Percentiles rank a stretch among this genome's conserved stretches.
These are phyloP conservation scores for Neuroscelio doddi DNA, from an alignment of 2,888 invertebrate species.

Conservation along the genomic window DNA sequence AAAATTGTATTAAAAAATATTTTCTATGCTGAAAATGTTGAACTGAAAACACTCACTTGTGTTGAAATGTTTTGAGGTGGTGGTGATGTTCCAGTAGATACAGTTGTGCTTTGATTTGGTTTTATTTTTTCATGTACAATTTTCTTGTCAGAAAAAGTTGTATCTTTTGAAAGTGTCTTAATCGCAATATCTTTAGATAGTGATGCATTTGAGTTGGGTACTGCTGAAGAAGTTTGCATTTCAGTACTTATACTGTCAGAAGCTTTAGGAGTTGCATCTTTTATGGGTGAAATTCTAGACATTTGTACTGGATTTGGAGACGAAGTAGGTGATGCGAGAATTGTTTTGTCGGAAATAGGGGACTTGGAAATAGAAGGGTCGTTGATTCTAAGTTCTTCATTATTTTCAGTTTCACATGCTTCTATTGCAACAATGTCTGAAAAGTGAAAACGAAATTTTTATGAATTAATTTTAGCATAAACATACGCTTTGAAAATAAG, in stretches of 20 bases:
- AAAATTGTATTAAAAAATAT: too few species aligned
- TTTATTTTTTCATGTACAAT: slow-evolving; percentile 3
- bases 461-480: neutral
- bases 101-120: slow-evolving; percentile 53
- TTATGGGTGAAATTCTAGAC: slow-evolving; percentile 23
- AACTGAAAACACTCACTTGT: slow-evolving; percentile 75
- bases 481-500: neutral
- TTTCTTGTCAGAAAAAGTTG: neutral
- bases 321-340: neutral
- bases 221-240: too few species aligned
- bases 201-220: too few species aligned
- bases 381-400: slow-evolving; percentile 2
- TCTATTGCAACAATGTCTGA: neutral
- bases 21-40: too few species aligned
- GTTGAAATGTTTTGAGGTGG: slow-evolving; percentile 91
- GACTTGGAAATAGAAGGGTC: slow-evolving; percentile 1
- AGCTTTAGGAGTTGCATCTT: neutral
- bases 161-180: neutral
- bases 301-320: slow-evolving; percentile 15
- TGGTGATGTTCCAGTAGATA: slow-evolving; percentile 87
- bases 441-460: neutral
- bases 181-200: too few species aligned
- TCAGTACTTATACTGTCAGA: neutral
- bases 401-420: neutral
- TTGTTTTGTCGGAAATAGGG: slow-evolving; percentile 6